phyloP scores from a whole-genome alignment of 2,113 vertebrate genomes.

The Perccottus glenii region DNA sequence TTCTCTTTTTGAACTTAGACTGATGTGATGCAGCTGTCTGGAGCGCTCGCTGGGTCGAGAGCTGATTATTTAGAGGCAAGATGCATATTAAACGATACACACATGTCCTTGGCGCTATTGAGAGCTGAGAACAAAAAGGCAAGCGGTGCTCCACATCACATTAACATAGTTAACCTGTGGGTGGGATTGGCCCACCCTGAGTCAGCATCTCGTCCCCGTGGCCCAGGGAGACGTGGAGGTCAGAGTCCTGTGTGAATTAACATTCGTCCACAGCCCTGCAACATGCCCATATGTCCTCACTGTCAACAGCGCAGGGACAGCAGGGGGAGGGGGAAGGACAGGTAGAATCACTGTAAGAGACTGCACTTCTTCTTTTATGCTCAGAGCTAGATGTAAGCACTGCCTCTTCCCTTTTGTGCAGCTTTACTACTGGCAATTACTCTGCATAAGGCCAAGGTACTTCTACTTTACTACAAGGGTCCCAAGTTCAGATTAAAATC shows the following conservation, averaged over 20 bases:
- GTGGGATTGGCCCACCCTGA: conserved; percentile 58
- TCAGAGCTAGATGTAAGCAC: no score
- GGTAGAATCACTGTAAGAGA: not conserved
- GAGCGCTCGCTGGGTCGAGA: conserved; percentile 9
- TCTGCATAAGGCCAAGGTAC: no score
- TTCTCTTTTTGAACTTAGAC: conserved; percentile 49
- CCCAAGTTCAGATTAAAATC: no score
- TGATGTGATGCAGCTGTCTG: conserved; percentile 49
- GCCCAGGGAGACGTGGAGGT: conserved; percentile 61
- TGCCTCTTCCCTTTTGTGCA: no score
- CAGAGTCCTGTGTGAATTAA: conserved; percentile 57
- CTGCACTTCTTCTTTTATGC: no score
- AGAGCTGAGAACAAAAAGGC: conserved; percentile 44
- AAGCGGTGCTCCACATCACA: conserved; percentile 52
- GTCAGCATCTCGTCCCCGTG: conserved; percentile 66
- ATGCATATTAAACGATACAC: conserved; percentile 9
- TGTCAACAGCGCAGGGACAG: conserved; percentile 7
- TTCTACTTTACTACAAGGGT: no score
- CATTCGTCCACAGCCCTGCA: conserved; percentile 58
- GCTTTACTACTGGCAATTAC: no score
- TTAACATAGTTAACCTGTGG: conserved; percentile 68
- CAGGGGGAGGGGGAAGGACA: not conserved
- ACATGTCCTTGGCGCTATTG: conserved; percentile 56
- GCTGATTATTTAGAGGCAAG: conserved; percentile 29
- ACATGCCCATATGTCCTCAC: conserved; percentile 29